Percentiles rank a stretch among this genome's conserved stretches.
Evolutionary conservation across 2,888 invertebrate genomes (phyloP).

Genomic region (Incurvaria masculella): DNA sequence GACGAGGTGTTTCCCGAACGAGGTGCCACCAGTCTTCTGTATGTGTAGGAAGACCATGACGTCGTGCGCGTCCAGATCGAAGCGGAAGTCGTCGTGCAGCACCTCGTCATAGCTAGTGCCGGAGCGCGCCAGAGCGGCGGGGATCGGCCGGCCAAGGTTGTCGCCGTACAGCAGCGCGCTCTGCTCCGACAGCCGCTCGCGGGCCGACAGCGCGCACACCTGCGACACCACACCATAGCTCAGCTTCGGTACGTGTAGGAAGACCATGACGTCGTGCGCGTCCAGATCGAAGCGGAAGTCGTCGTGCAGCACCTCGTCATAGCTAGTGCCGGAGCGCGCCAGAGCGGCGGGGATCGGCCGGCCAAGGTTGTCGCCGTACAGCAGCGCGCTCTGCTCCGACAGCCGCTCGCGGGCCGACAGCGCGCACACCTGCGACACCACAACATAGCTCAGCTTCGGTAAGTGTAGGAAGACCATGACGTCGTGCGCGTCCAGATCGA

Average conservation of each 20-base stretch:
- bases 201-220: constrained; percentile 71
- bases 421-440: constrained; percentile 66
- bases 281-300: constrained; percentile 88
- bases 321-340: constrained; percentile 69
- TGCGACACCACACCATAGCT: constrained; percentile 24
- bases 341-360: constrained; percentile 50
- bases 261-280: constrained; percentile 96
- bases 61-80: constrained; percentile 90
- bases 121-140: constrained; percentile 55
- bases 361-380: constrained; percentile 52
- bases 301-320: constrained; percentile 83
- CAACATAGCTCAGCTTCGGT: no score
- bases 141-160: constrained; percentile 51
- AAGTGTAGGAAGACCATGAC: constrained; percentile 98
- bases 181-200: constrained; percentile 58
- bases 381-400: constrained; percentile 48
- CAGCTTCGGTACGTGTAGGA: constrained; percentile 59
- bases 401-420: constrained; percentile 63
- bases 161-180: constrained; percentile 47
- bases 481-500: constrained; percentile 90
- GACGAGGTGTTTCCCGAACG: constrained; percentile 95
- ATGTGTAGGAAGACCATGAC: constrained; percentile 98
- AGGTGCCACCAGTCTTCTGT: constrained; percentile 98
- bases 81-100: constrained; percentile 81
- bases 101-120: constrained; percentile 84